These are phyloP conservation scores for Pelobates cultripes DNA, from an alignment of 2,797 vertebrate genomes.

Conservation along the genomic window DNA sequence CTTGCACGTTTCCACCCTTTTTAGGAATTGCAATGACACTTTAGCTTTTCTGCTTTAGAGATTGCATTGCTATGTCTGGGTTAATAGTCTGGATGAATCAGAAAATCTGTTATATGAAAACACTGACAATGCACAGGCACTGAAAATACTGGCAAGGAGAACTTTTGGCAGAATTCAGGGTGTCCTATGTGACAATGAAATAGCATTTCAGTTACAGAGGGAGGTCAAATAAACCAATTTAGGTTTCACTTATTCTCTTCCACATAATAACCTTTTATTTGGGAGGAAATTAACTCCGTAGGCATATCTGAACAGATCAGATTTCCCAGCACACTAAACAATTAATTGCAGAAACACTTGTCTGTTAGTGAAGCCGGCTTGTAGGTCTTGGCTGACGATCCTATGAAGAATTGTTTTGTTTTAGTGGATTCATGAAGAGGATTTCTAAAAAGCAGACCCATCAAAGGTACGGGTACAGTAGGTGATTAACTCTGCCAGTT, in stretches of 20 bases:
- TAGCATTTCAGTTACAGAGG: constrained; percentile 46
- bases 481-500: not conserved
- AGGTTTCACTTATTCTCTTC: constrained; percentile 41
- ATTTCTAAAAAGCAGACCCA: constrained; percentile 17
- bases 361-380: constrained; percentile 13
- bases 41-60: constrained; percentile 4
- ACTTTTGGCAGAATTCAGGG: constrained; percentile 29
- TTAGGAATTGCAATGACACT: constrained; percentile 16
- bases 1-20: constrained; percentile 10
- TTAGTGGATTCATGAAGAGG: not conserved
- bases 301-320: constrained; percentile 4
- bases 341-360: constrained; percentile 41
- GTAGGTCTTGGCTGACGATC: constrained; percentile 3
- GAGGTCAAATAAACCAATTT: constrained; percentile 46
- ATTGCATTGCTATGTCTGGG: constrained; percentile 17
- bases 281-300: constrained; percentile 44
- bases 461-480: constrained; percentile 19
- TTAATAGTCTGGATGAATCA: constrained; percentile 36
- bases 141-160: constrained; percentile 38
- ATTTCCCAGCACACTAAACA: constrained; percentile 26
- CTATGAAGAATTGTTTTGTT: not conserved
- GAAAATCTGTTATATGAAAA: constrained; percentile 46
- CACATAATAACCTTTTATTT: constrained; percentile 38
- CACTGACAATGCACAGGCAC: constrained; percentile 40
- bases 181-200: constrained; percentile 42